Base-by-base conservation (phyloP, 2,797 vertebrate genomes). In the Otolemur crassicaudatus region DNA sequence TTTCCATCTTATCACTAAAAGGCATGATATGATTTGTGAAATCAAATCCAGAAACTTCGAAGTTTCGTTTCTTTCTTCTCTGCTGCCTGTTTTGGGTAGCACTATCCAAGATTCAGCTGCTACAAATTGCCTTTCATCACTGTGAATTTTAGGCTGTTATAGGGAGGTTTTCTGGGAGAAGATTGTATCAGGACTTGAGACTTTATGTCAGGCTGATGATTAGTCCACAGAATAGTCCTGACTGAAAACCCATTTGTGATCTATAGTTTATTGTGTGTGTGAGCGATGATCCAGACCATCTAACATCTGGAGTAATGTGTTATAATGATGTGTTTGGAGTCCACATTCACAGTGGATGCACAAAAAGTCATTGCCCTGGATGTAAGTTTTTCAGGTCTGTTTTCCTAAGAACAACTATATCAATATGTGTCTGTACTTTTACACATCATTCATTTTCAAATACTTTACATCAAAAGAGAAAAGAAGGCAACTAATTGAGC, bases 381-480 rank as follows among this genome's bases (percentile, higher is more conserved):
- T 60, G 56, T 76, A 5, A 80, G 6, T 12, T 53, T 79, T 53
- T 80, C 27, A 58, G 77, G 17, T 34, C 43, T 67, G 49, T 31
- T 91, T 72, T 75, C 12, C 70, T 85, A 72, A 88, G 43, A 79
- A 56, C 23, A 87, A 25, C 14, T 53, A 23, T 5, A 77, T 56
- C n/a, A 79, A 2, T 17, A 27, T 79, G 27, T 20, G 17, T 43
- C 60, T 53, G 49, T 46, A 72, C 23, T 80, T 86, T 19, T 76
- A 73, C 2, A 63, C 11, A 60, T 67, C 37, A 63, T 84, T 95
- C 12, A 87, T 93, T 96, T 96, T 53, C 20, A 65, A 88, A 49
- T 49, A 70, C 34, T 87, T 90, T 5, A 90, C 56, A 92, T 89
- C 63, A 63, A 40, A 97, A 91, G 82, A 70, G 9, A 86, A 79